Percentiles rank a stretch among this genome's conserved stretches.
Conservation (phyloP, 2,888 invertebrate species). For the Nephrotoma flavescens region DNA sequence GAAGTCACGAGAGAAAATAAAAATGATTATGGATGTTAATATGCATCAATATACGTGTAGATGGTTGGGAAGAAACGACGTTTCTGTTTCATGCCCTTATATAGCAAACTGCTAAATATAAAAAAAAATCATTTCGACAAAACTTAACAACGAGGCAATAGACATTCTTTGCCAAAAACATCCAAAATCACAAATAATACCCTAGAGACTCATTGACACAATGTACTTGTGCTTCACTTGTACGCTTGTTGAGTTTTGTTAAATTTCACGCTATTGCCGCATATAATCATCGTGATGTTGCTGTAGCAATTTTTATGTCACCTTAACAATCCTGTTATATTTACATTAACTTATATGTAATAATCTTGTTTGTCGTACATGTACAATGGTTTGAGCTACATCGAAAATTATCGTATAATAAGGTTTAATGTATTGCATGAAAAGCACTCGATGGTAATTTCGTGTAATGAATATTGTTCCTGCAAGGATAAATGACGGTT, state of each 20-base stretch:
- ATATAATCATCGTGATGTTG: background rate
- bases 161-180: background rate
- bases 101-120: background rate
- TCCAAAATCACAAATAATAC: background rate
- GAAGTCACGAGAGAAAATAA: background rate
- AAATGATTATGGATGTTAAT: background rate
- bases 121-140: background rate
- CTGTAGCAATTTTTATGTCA: background rate
- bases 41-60: background rate
- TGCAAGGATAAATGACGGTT: background rate
- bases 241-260: background rate
- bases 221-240: background rate
- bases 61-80: background rate
- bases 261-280: background rate
- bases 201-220: background rate
- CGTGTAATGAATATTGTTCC: background rate
- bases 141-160: background rate
- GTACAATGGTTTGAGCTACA: background rate
- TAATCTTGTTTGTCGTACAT: background rate
- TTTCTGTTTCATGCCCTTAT: background rate
- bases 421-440: background rate
- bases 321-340: background rate
- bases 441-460: background rate
- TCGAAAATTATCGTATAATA: background rate
- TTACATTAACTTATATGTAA: background rate